Base-by-base conservation (phyloP, 2,888 invertebrate genomes). In the Oasisia sp. region DNA sequence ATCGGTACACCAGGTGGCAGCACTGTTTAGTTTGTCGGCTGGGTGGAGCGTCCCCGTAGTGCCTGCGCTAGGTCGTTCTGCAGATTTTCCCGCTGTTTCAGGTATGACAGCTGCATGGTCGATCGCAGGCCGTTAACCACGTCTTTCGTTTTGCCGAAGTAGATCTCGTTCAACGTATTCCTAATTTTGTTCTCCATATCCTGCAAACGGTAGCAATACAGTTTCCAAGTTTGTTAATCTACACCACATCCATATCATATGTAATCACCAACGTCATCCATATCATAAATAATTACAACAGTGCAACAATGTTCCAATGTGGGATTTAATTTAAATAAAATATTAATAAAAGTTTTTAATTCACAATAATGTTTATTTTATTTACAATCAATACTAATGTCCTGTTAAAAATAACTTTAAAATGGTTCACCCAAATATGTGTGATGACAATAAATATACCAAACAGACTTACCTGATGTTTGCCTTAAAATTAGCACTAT, bases 141-240 rank as follows among this genome's bases (percentile, higher is more conserved):
- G 96, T 99, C 99, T 97, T 98, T 99, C 92, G 99, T 99, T 97
- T 99, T 99, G 96, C 99, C 99, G 97, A 99, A 99, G 97, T 99
- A 99, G 95, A 99, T 99, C 97, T 99, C 99, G 96, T 99, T 99
- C 95, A 99, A 97, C 8, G 99, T 99, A 96, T 98, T 98, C 94
- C 99, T 97, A 96, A 99, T 99, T 97, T 99, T 99, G 96, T 99
- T 99, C 96, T 99, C 99, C 99, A 99, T 99, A 95, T 99, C 99
- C 97, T 97, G 95, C 27, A 89, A 91, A 91, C 32, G 89, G 32
- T n/a, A 44, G 32, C 27, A 50, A 38, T 38, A 38, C 38, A 12
- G n/a, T 32, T 56, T 27, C 9, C 45, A 5, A 58, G 90, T 45
- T 19, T 12, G 8, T 9, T 27, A 38, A 38, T 38, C 38, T 38